These are phyloP conservation scores for Pimpla rufipes DNA, from an alignment of 2,888 invertebrate genomes.

Conservation along the genomic window DNA sequence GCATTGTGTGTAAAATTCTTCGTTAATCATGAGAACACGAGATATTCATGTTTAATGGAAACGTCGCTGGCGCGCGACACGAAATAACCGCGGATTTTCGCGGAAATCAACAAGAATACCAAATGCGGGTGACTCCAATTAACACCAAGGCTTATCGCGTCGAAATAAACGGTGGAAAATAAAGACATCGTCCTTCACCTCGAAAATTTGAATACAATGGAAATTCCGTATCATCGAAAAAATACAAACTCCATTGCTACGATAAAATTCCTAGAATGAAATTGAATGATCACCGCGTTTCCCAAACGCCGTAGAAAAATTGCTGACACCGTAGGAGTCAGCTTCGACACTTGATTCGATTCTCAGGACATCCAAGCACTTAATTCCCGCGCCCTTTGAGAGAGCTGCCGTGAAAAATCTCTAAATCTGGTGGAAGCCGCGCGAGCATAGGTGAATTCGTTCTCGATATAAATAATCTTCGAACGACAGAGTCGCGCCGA, in stretches of 20 bases:
- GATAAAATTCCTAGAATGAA: background rate
- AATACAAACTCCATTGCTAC: background rate
- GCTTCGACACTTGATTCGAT: background rate
- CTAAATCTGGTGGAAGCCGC: background rate
- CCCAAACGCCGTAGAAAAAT: conserved; percentile 1
- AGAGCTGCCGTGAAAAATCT: conserved; percentile 23
- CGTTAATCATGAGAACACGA: background rate
- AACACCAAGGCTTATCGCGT: background rate
- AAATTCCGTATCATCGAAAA: background rate
- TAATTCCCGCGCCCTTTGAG: background rate
- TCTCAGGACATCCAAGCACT: background rate
- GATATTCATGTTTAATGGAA: no score
- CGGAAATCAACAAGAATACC: no score
- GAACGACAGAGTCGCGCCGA: conserved; percentile 1
- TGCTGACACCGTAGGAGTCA: background rate
- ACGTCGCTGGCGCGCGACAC: no score
- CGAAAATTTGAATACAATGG: no score
- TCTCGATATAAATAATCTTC: conserved; percentile 28
- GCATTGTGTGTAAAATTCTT: background rate
- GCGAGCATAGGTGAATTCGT: conserved; percentile 30
- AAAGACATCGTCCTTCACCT: background rate
- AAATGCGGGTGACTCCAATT: no score
- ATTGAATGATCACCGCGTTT: background rate
- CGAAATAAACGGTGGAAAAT: background rate
- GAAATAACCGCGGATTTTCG: no score